phyloP scores from a whole-genome alignment of 2,113 vertebrate species.

The Scopus umbretta region DNA sequence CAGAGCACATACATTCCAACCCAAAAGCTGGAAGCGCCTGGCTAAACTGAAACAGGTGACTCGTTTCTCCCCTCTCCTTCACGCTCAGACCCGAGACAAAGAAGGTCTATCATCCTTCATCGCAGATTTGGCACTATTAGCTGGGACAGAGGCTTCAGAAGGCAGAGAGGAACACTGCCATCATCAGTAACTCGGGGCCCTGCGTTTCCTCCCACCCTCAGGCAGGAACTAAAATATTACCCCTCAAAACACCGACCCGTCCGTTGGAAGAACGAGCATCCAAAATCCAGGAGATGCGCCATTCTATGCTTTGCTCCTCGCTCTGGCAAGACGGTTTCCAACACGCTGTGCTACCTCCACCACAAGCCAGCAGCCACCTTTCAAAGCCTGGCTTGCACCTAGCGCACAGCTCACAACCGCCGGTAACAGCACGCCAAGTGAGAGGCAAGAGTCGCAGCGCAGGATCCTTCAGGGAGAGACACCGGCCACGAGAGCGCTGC shows the following conservation, averaged over 20 bases:
- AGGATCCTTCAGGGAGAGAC: neutral
- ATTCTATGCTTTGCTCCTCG: fast-evolving
- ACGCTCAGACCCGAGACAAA: neutral
- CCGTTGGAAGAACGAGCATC: neutral
- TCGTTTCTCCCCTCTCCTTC: neutral
- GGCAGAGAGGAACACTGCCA: neutral
- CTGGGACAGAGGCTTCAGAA: neutral
- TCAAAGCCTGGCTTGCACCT: neutral
- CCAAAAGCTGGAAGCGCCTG: neutral
- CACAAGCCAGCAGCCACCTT: neutral
- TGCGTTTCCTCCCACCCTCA: neutral
- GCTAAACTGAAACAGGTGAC: neutral
- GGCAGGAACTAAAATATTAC: neutral
- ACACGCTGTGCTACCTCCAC: fast-evolving
- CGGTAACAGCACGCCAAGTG: fast-evolving
- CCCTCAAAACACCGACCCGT: neutral
- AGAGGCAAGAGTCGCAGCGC: neutral
- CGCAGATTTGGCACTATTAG: neutral
- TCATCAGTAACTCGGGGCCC: neutral
- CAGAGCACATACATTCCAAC: neutral
- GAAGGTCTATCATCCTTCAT: too few species aligned
- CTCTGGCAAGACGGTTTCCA: neutral
- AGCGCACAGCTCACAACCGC: fast-evolving
- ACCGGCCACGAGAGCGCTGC: neutral
- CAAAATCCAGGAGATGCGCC: fast-evolving